Evolutionary conservation across 1,140 invertebrate species (phyloP), one percentile per base, ranked within the genome.

Genomic region (Periplaneta americana): DNA sequence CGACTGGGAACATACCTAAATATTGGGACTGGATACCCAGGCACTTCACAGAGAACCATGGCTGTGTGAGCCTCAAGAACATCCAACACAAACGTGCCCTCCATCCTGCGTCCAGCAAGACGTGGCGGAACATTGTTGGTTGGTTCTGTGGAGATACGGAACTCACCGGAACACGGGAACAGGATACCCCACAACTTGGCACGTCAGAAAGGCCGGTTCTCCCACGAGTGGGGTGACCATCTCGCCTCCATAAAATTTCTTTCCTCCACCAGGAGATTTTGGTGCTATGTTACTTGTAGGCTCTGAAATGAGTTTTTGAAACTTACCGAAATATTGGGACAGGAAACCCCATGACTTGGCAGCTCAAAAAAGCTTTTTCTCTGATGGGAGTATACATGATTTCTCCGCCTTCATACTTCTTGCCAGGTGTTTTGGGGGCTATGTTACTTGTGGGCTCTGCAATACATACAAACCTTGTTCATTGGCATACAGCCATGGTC

Each of bases 51-150:
- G 78, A 83, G 48, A 37, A 86, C 83, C 34, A 84, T 75, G 39
- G 83, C 78, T 28, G 82, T 81, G n/a, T 37, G 15, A 33, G 35
- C 75, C 75, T 34, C 33, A 76, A 80, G 28, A 34, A 80, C 36
- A 33, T 82, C 39, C 75, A 82, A 77, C 80, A 85, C 76, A 75
- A 82, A 66, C 33, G 81, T 82, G 39, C 82, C 82, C 35, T 83
- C 82, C 22, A 82, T 88, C 84, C 87, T 87, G 75, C 87, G 84
- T 77, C 89, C 90, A 39, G 89, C 85, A 74, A 88, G 82, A 85
- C 89, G 89, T 57, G 92, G 90, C 37, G 89, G 85, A 83, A 90
- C 87, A 86, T 90, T 90, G 86, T 87, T 90, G 34, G 88, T 90
- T 32, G 90, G 89, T 86, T 91, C 90, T 91, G 88, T 31, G 82